Evolutionary conservation across 2,888 invertebrate genomes (phyloP), one percentile per base, ranked within the genome.

Genomic region (Drosophila atroscutellata): DNA sequence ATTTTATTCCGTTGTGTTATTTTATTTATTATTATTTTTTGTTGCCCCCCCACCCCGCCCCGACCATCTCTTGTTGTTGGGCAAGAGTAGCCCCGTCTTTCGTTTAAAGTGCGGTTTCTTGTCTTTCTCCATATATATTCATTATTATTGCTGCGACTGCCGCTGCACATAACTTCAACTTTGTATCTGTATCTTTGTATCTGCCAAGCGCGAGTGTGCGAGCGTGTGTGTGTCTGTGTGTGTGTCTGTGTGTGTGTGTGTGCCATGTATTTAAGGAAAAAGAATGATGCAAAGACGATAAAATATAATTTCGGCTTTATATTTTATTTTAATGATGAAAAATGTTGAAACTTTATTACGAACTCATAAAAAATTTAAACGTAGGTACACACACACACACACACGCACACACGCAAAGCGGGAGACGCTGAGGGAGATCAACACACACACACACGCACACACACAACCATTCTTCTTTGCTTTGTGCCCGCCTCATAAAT

Each of bases 301-400:
- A 91, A 91, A 91, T 91, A 90, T 91, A 91, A 90, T 91, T 91
- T 91, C 88, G 90, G 89, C 90, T 90, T 91, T 90, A 91, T 80
- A 81, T 91, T 90, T 91, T 91, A 91, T 91, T 92, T 91, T 92
- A 91, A 91, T 91, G 92, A 91, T 91, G 92, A 91, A 91, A 92
- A 91, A 91, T 91, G 92, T 91, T 92, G 85, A 88, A 91, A 91
- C 85, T 91, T 91, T 91, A 91, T 91, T 91, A 91, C 86, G 89
- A 91, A 88, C 90, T 81, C 79, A 86, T 82, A 90, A 86, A 91
- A 90, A 91, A 86, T 81, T 76, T 87, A 90, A 87, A 90, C 83
- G 81, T 82, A 89, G 80, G 75, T 81, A 82, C 70, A 83, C 66
- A 80, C 69, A 36, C 52, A 50, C 52, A 50, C 49, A 28, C 8